Evolutionary conservation across 2,797 vertebrate species (phyloP), one percentile per base, ranked within the genome.

Genomic region (Coreius guichenoti): DNA sequence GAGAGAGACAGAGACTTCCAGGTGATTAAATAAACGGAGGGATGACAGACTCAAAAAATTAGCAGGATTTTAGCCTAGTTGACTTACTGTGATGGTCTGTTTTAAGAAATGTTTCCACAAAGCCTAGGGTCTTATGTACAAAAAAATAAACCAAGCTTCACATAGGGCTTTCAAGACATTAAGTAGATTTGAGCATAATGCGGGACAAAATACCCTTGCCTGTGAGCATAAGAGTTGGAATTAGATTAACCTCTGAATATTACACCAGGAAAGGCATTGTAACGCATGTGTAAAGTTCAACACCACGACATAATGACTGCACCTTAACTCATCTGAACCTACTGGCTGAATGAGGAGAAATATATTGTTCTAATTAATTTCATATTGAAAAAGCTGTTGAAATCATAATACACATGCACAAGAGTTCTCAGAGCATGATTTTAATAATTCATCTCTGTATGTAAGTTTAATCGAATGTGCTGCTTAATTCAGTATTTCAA

Each of bases 391-490:
- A 86, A 76, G n/a, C 79, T 69, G 74, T 69, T 78, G 67, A 77
- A 77, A 86, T 85, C 79, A 81, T 67, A 86, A 82, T 82, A 85
- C 86, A 75, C 81, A 73, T 69, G 81, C 61, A 70, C 47, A 81
- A 63, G 56, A 79, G 26, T 70, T 84, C 76, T 51, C 16, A 26
- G 54, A 0, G 21, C 68, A 63, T 36, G 58, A 14, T 68, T 88
- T 91, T 77, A 89, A 91, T 92, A 86, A 91, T 87, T 88, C n/a
- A 92, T 87, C 49, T 79, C 79, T 61, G 82, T 91, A 88, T 86
- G 89, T 90, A 91, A 87, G 86, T 88, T 87, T 84, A 91, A 92
- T 93, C 86, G 87, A 86, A 91, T 87, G 87, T 90, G 89, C 90
- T 90, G 83, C 89, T 91, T 91, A 63, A 91, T 85, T 73, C 68